Evolutionary conservation across 2,113 vertebrate species (phyloP), one percentile per base, ranked within the genome.

Genomic region (Carassius carassius): DNA sequence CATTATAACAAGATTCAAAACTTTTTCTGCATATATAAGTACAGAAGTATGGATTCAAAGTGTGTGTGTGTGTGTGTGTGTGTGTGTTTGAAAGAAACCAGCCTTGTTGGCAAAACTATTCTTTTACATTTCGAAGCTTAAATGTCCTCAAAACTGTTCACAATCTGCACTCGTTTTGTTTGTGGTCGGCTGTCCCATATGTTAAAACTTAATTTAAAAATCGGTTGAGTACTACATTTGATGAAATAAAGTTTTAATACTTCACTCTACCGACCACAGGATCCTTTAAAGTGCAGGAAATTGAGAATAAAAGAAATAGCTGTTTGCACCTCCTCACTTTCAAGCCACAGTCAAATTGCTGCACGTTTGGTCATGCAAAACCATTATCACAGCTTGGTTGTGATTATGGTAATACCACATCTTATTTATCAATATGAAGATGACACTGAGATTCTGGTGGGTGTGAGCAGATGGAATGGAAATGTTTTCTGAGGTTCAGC

Each of bases 91-190:
- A 75, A 67, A 75, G 72, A 82, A 85, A 76, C 70, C 82, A 81
- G 78, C 47, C 63, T 85, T n/a, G 2, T 41, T 63, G 63, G 86
- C 81, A 72, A 73, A 85, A 35, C 8, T 9, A 9, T 41, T 41
- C n/a, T n/a, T 32, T n/a, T 37, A 54, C 6, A 19, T 41, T 92
- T 92, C 91, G 93, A 93, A 58, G 67, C 23, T 44, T 5, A 51
- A 21, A 67, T 60, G 74, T 72, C 54, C 83, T 78, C 49, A 62
- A 44, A 85, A 78, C 58, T 19, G 37, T 47, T 32, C 85, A 86
- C 74, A 84, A 75, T 67, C 86, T 74, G 73, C 72, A 82, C 69
- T 86, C 82, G 84, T 85, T 79, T 62, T 67, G 72, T 85, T 82
- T 49, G 78, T 82, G 85, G 85, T 74, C 29, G 47, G 5, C 23